Conservation (phyloP, 37 sponge, comb jelly and placozoan species). For the Crambe crambe region DNA sequence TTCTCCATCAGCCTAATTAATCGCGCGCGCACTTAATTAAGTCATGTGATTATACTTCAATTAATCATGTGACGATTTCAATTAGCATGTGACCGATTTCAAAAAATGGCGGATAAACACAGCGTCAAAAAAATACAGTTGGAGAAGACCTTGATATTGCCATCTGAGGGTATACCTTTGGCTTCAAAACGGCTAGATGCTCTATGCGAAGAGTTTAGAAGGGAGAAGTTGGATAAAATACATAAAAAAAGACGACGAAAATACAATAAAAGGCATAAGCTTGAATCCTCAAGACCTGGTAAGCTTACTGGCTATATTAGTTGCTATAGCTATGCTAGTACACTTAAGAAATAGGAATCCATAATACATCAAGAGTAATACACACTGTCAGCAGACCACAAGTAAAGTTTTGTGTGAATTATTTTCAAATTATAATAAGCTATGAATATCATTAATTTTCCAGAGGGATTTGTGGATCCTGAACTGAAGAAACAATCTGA, state of each 20-base stretch:
- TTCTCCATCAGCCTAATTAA: background rate
- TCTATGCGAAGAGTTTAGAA: background rate
- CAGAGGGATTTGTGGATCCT: constrained; percentile 2
- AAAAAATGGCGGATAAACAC: constrained; percentile 57
- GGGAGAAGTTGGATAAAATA: constrained; percentile 2
- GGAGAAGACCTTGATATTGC: background rate
- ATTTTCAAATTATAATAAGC: background rate
- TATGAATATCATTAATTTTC: background rate
- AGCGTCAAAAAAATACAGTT: background rate
- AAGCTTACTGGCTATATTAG: background rate
- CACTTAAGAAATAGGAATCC: too few species aligned
- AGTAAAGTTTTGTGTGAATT: background rate
- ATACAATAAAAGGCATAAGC: constrained; percentile 23
- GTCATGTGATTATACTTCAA: background rate
- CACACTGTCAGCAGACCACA: background rate
- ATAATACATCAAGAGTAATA: too few species aligned
- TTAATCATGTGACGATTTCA: background rate
- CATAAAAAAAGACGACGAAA: constrained; percentile 22
- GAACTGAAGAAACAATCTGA: constrained; percentile 25
- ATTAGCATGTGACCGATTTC: background rate
- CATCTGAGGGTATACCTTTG: background rate
- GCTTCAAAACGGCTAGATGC: constrained; percentile 11
- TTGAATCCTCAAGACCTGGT: background rate
- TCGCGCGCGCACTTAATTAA: background rate
- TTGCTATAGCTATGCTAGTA: background rate